Base-by-base conservation (phyloP, 2,888 invertebrate genomes). In the Metopia argyrocephala region DNA sequence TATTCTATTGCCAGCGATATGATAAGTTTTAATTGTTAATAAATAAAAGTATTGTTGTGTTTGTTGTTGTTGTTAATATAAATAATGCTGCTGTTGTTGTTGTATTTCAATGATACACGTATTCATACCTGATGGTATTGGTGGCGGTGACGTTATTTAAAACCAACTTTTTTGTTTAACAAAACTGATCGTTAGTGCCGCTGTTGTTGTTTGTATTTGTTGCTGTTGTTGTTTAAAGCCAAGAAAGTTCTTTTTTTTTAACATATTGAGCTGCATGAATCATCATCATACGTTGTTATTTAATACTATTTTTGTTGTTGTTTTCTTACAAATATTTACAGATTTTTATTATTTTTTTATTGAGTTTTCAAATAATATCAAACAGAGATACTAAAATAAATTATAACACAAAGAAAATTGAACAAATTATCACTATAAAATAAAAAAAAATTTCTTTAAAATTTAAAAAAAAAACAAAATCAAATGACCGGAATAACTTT, bases 141-240 rank as follows among this genome's bases (percentile, higher is more conserved):
- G 2, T 38, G 18, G 6, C 62, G 71, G 66, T 78, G 78, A 78
- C 78, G 78, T 61, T 71, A 78, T 73, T 66, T 61, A 71, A n/a
- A 73, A 56, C 78, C 66, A 78, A 46, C 25, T 78, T 59, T 50
- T 57, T 54, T 56, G 5, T 48, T 48, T 20, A 3, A 18, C 3
- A n/a, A 31, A 3, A 20, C 23, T 31, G 66, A 78, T 73, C 71
- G 54, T 23, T 4, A 27, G 25, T 56, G 15, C 28, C 54, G 52
- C 62, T 48, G 61, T 50, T 46, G 45, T 27, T 65, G 20, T 23
- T 61, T n/a, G 2, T 45, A 2, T 15, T 15, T 38, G 25, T 27
- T 66, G 54, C 9, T 64, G 38, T 57, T 65, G 50, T 52, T 54
- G 50, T 38, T 78, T 66, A 12, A 71, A 73, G 66, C 66, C 71